Conservation (phyloP, 2,888 invertebrate genomes). For the Dendrolimus houi region DNA sequence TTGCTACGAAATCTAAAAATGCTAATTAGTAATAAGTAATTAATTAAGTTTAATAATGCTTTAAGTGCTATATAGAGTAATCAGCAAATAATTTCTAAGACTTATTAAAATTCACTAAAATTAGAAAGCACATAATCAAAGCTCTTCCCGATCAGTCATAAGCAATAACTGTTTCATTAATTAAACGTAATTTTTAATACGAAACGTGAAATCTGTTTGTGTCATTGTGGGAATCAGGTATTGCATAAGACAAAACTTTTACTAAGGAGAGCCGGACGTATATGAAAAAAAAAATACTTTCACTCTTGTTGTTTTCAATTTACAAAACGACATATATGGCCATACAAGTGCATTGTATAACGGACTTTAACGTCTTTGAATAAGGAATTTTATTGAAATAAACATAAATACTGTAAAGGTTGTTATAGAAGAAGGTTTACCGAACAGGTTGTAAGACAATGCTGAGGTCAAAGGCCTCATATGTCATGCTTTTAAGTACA, state of each 20-base stretch:
- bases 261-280: slow-evolving; percentile 57
- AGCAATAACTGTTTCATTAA: not conserved
- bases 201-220: slow-evolving; percentile 20
- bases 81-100: no score
- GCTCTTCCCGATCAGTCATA: not conserved
- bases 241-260: slow-evolving; percentile 68
- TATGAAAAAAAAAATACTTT: slow-evolving; percentile 60
- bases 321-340: slow-evolving; percentile 25
- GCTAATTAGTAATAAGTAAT: no score
- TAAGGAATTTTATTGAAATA: slow-evolving; percentile 1
- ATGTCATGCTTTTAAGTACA: slow-evolving; percentile 24
- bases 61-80: no score
- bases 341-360: slow-evolving; percentile 12
- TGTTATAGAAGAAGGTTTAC: no score
- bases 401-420: not conserved
- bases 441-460: slow-evolving; percentile 42
- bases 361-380: slow-evolving; percentile 8
- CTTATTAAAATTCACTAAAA: not conserved
- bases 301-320: slow-evolving; percentile 38
- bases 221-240: slow-evolving; percentile 27
- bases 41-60: no score
- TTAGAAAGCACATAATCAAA: not conserved
- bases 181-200: slow-evolving; percentile 14
- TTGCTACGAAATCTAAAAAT: no score
- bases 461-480: slow-evolving; percentile 52